Conservation (phyloP, 2,888 invertebrate species). For the Cosmorhoe ocellata region DNA sequence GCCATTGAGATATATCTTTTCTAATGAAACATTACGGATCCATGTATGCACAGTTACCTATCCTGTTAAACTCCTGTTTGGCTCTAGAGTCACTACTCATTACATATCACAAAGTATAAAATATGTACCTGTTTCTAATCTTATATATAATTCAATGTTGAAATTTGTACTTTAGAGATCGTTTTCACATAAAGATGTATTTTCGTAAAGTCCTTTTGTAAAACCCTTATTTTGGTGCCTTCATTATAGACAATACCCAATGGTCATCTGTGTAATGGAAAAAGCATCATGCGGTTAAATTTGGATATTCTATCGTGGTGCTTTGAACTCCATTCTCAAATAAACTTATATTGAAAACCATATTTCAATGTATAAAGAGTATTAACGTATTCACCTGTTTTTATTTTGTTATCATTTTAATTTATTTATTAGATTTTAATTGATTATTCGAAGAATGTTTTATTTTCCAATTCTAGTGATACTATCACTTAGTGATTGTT, state of each 20-base stretch:
- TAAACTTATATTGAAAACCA: too few species aligned
- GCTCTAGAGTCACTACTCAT: constrained; percentile 4
- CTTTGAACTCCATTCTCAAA: too few species aligned
- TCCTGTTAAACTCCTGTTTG: background rate
- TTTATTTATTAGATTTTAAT: constrained; percentile 27
- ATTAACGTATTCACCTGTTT: background rate
- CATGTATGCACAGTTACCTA: too few species aligned
- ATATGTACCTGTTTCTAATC: constrained; percentile 26
- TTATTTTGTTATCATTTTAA: constrained; percentile 18
- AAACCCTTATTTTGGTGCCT: constrained; percentile 6
- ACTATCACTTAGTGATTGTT: constrained; percentile 55
- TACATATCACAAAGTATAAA: constrained; percentile 34
- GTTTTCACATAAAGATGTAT: constrained; percentile 8
- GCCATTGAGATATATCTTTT: background rate
- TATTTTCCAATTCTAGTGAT: constrained; percentile 42
- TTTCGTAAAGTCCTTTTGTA: background rate
- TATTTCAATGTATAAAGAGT: too few species aligned
- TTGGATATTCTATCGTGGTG: background rate
- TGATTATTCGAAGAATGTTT: constrained; percentile 30
- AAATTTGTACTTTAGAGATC: constrained; percentile 7
- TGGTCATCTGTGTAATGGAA: background rate
- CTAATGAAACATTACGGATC: too few species aligned
- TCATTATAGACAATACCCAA: constrained; percentile 7
- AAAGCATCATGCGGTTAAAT: background rate
- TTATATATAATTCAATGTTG: constrained; percentile 9